Evolutionary conservation across 2,888 invertebrate genomes (phyloP), one percentile per base, ranked within the genome.

Genomic region (Pristionchus japonicus): DNA sequence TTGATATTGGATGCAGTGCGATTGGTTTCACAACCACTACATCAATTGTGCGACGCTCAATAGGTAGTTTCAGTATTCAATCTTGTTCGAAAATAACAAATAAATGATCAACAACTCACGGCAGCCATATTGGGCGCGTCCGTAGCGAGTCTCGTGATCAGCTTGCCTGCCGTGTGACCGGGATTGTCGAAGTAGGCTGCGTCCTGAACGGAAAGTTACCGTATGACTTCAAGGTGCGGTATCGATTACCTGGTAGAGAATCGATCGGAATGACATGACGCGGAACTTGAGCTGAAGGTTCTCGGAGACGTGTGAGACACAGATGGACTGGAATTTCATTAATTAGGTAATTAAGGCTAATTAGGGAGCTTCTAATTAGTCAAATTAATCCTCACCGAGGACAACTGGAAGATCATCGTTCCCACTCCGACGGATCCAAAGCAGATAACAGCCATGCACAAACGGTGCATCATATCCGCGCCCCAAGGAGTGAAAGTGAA

Each of bases 101-200:
- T 20, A 43, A 43, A 9, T 43, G 6, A 9, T 11, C 43, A 43
- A 43, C 43, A 17, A 89, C 94, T 92, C 91, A 95, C 95, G 31
- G 92, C 93, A 93, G 95, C 95, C 49, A 95, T 93, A 84, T 95
- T 93, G 4, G 95, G 95, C 15, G 95, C 95, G 92, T 95, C 95
- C 70, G 95, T 92, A 23, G 95, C 95, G 80, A 95, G 92, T 87
- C 94, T 91, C 0, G 95, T 95, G 83, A 95, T 93, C 23, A 95
- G 89, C 89, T 95, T 95, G 64, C 95, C 95, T 43, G 94, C 92
- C 4, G 95, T 92, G 89, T 95, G 94, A 20, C 93, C 92, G 34
- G 94, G 94, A 49, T 94, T 92, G 92, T 95, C 95, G 89, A 95
- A 95, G 95, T 95, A 95, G 17, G 94, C 95, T 15, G 95, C 93